A percentile compares a stretch with the other conserved stretches of the same genome.
These are phyloP conservation scores for Carapus acus DNA, from an alignment of 2,797 vertebrate species.

Conservation along the genomic window DNA sequence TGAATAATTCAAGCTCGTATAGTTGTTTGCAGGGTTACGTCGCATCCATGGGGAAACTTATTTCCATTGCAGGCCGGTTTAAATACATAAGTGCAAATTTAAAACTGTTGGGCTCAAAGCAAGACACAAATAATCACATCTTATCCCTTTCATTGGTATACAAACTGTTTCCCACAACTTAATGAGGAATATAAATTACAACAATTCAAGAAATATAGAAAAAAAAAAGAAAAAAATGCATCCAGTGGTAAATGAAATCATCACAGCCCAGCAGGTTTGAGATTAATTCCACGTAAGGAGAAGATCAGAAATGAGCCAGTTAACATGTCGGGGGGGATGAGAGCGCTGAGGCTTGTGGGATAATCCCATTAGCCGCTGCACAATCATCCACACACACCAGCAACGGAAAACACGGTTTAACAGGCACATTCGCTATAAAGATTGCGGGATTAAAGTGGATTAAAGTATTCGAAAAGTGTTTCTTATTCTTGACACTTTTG, in stretches of 20 bases:
- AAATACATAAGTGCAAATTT: conserved; percentile 37
- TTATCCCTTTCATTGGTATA: conserved; percentile 36
- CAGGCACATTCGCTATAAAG: too few species aligned
- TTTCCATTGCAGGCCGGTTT: conserved; percentile 31
- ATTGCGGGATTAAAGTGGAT: too few species aligned
- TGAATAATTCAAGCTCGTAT: conserved; percentile 18
- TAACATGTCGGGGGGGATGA: conserved; percentile 56
- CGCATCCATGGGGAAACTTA: conserved; percentile 22
- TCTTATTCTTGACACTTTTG: conserved; percentile 6
- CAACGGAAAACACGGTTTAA: too few species aligned
- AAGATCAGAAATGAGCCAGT: conserved; percentile 62
- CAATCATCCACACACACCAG: conserved; percentile 48
- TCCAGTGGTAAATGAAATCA: conserved; percentile 71
- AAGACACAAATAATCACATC: conserved; percentile 40
- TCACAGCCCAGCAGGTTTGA: conserved; percentile 65
- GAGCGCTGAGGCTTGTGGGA: conserved; percentile 63
- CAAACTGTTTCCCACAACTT: conserved; percentile 41
- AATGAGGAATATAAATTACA: conserved; percentile 60
- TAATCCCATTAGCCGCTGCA: conserved; percentile 68
- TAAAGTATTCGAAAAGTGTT: too few species aligned
- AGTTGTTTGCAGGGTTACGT: conserved; percentile 12
- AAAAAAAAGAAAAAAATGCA: conserved; percentile 48
- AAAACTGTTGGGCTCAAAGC: conserved; percentile 11
- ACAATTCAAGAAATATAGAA: conserved; percentile 46
- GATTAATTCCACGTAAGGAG: conserved; percentile 67